Base-by-base conservation (phyloP, 2,888 invertebrate genomes). In the Habrosyne pyritoides region DNA sequence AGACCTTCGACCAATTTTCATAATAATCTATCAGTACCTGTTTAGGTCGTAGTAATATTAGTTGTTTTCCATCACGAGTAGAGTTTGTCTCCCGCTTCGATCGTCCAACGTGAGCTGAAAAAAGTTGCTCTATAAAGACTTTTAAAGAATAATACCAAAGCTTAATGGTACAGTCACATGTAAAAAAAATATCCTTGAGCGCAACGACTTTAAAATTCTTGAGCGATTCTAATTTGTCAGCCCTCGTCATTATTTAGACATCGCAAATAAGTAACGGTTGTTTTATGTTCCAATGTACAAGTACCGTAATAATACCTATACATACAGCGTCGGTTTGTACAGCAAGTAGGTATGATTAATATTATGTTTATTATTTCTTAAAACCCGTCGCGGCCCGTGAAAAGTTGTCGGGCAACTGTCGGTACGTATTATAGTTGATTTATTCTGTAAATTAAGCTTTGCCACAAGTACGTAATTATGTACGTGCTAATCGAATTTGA, bases 1-100 rank as follows among this genome's bases (percentile, higher is more conserved):
- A n/a, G n/a, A n/a, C n/a, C n/a, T n/a, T n/a, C n/a, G n/a, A n/a
- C n/a, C n/a, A n/a, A n/a, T n/a, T n/a, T n/a, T 60, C 53, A 36
- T 30, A 33, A 33, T 50, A 57, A 57, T 55, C 48, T 53, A 56
- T 53, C 71, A 61, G 63, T 77, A 89, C 91, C 85, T 85, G 82
- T 78, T 84, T 81, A 49, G 82, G 71, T 60, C 67, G 80, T 36
- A 87, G 60, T 28, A 86, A 63, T 49, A 87, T 64, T 22, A 88
- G 64, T 70, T 91, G 91, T 73, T 81, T 89, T 54, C 77, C 87
- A 69, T 83, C 77, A 42, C 89, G 81, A 2, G 89, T 89, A 49
- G 65, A 73, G 67, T 91, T 91, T 22, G 66, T 64, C 24, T 86
- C 83, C 36, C 91, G 84, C 57, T 76, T 86, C 3, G 71, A 67